Conservation (phyloP, 2,888 invertebrate species). For the Drosophila limbata region DNA sequence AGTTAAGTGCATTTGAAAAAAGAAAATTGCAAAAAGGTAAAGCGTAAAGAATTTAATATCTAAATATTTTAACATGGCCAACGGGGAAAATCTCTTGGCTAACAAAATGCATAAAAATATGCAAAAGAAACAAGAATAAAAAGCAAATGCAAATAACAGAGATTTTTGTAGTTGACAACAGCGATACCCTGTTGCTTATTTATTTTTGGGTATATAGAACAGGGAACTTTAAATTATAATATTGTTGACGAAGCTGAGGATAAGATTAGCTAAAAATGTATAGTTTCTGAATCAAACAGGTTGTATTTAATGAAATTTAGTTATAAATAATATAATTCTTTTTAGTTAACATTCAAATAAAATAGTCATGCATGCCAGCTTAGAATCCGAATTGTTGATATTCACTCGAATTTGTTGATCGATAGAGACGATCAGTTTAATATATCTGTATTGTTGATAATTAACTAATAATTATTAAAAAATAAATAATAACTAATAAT, state of each 20-base stretch:
- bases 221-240: neutral
- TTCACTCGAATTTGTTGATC: no score
- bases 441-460: no score
- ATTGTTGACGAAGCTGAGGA: neutral
- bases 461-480: no score
- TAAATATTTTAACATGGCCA: conserved; percentile 58
- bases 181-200: conserved; percentile 5
- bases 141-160: neutral
- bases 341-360: no score
- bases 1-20: conserved; percentile 35
- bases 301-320: no score
- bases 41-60: conserved; percentile 62
- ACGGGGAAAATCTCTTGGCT: conserved; percentile 23
- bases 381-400: no score
- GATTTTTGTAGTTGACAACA: neutral
- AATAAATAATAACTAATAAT: no score
- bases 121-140: conserved; percentile 4
- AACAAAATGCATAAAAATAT: conserved; percentile 46
- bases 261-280: no score
- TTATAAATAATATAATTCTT: no score
- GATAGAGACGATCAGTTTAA: no score
- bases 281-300: no score
- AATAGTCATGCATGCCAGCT: no score
- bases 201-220: neutral
- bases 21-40: conserved; percentile 29